Base-by-base conservation (phyloP, 2,113 vertebrate genomes). In the Amphiprion percula region DNA sequence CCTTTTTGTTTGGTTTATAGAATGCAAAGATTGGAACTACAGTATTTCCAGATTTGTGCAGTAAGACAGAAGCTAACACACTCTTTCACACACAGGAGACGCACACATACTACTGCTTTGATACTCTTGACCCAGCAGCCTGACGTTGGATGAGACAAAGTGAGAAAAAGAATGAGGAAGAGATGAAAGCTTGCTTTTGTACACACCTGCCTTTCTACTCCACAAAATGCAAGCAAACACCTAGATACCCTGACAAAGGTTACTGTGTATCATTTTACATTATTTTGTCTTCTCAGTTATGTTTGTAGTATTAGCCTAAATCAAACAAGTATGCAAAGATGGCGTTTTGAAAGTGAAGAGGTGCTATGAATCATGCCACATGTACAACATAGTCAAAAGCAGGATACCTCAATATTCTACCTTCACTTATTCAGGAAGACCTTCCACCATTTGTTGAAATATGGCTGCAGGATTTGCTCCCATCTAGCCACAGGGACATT, bases 121-220 rank as follows among this genome's bases (percentile, higher is more conserved):
- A 53, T 23, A 37, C 17, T 24, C 17, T 39, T 73, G 54, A 76
- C 70, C 70, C 66, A 30, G 62, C 79, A 28, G 68, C 62, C 37
- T 37, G 79, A 83, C 81, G 71, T 39, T 1, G n/a, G 62, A 60
- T 56, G 49, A 55, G 17, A 46, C 59, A 33, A 8, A 16, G 49
- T 10, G 24, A 47, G 49, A 61, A n/a, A 15, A 63, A 1, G 46
- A 21, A 41, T 2, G 47, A 16, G 24, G 24, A 56, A 60, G 74
- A 52, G 73, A 81, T 68, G 56, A 78, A 75, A 82, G 76, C 55
- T 77, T 52, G 44, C 64, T 50, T 68, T 71, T 63, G 61, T 76
- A 70, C 59, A 49, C 28, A 26, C 12, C 53, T 55, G 4, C 41
- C 26, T 53, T 39, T n/a, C 26, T 58, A 46, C 44, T 16, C 55